Evolutionary conservation across 1,140 invertebrate genomes (phyloP).

Genomic region (Vollenhovia emeryi): DNA sequence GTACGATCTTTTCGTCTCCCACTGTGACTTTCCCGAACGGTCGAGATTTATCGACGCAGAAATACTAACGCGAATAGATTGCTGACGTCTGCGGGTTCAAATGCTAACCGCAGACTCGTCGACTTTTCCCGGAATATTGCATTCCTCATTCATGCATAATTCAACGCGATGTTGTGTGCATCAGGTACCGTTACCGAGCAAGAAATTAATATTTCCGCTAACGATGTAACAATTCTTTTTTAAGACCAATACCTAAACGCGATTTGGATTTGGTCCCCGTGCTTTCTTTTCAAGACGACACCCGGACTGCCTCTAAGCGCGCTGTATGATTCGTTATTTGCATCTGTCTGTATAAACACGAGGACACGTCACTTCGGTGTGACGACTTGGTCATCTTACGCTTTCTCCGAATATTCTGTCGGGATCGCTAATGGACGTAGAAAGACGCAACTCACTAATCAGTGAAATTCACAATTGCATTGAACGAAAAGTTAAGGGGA

Average conservation of each 20-base stretch:
- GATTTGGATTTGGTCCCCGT: background rate
- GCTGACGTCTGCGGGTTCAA: background rate
- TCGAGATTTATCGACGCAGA: background rate
- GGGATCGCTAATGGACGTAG: background rate
- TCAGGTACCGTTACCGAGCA: background rate
- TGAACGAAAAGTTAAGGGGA: background rate
- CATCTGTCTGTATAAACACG: slow-evolving; percentile 5
- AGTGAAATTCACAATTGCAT: background rate
- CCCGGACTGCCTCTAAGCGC: background rate
- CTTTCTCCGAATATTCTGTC: slow-evolving; percentile 73
- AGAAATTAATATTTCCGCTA: background rate
- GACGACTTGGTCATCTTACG: slow-evolving; percentile 17
- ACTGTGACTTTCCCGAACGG: background rate
- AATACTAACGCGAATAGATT: background rate
- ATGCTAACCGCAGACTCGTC: background rate
- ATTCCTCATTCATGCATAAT: slow-evolving; percentile 18
- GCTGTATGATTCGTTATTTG: background rate
- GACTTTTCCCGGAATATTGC: background rate
- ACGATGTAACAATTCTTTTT: background rate
- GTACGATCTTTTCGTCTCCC: background rate
- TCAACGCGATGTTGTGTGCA: background rate
- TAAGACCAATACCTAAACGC: background rate
- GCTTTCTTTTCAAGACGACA: background rate
- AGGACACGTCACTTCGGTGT: background rate
- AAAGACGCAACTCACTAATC: background rate